Evolutionary conservation across 1,140 invertebrate genomes (phyloP).

Genomic region (Ptiloglossa arizonensis): DNA sequence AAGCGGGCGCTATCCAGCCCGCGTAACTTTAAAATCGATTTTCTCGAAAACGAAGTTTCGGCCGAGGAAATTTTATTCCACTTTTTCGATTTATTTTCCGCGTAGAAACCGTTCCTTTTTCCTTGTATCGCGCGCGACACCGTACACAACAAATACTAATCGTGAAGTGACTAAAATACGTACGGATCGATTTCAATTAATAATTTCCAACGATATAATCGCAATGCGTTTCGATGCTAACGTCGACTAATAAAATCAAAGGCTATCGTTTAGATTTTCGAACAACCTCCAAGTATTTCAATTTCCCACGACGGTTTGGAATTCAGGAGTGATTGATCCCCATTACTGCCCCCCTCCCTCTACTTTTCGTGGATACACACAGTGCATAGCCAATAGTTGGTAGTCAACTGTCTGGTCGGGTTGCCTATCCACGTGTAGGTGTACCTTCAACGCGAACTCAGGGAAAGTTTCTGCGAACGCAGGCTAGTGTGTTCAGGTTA

Average conservation of each 20-base stretch:
- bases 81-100: too few relatives aligned
- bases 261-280: not conserved
- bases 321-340: slow-evolving; percentile 10
- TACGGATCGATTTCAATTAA: too few relatives aligned
- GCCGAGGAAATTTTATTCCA: too few relatives aligned
- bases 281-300: slow-evolving; percentile 3
- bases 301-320: not conserved
- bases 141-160: too few relatives aligned
- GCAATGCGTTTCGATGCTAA: not conserved
- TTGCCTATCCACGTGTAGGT: slow-evolving; percentile 7
- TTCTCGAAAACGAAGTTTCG: too few relatives aligned
- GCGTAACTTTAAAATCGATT: too few relatives aligned
- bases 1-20: too few relatives aligned
- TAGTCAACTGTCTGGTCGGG: slow-evolving; percentile 17
- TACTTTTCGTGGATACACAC: not conserved
- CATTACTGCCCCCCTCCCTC: not conserved
- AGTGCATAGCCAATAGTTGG: slow-evolving; percentile 13
- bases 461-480: slow-evolving; percentile 55
- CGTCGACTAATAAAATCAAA: not conserved
- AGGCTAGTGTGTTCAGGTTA: slow-evolving; percentile 44
- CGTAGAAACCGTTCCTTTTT: too few relatives aligned
- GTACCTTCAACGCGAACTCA: slow-evolving; percentile 31
- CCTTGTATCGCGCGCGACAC: too few relatives aligned
- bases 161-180: too few relatives aligned
- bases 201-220: not conserved